These are phyloP conservation scores for Salminus brasiliensis DNA, from an alignment of 2,113 vertebrate species.

Conservation along the genomic window DNA sequence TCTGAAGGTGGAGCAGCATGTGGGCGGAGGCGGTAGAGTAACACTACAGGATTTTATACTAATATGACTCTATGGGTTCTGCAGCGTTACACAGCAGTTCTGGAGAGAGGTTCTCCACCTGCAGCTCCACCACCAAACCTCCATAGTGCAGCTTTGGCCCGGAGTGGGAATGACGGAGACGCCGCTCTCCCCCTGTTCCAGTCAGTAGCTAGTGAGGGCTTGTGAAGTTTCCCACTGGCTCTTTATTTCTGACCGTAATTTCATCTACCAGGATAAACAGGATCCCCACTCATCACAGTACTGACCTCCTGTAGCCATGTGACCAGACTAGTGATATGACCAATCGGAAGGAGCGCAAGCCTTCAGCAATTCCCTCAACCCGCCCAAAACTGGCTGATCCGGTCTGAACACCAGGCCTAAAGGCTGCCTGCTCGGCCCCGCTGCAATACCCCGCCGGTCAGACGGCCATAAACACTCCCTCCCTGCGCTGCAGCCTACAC, in stretches of 20 bases:
- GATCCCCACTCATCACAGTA: background rate
- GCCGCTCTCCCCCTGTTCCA: too few relatives aligned
- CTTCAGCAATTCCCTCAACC: background rate
- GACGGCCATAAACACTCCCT: background rate
- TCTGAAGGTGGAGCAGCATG: too few relatives aligned
- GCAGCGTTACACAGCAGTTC: too few relatives aligned
- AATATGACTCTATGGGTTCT: too few relatives aligned
- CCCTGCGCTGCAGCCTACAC: background rate
- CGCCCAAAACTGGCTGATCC: conserved; percentile 3
- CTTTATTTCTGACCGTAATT: background rate
- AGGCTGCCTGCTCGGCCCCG: background rate
- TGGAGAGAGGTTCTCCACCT: too few relatives aligned
- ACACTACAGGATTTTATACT: too few relatives aligned
- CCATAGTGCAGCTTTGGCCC: too few relatives aligned
- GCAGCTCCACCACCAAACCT: too few relatives aligned
- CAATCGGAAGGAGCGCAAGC: background rate
- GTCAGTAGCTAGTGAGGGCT: too few relatives aligned
- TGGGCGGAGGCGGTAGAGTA: too few relatives aligned
- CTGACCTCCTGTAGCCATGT: background rate
- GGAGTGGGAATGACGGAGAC: too few relatives aligned
- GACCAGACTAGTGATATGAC: too few relatives aligned
- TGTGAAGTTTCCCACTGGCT: background rate
- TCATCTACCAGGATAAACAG: background rate
- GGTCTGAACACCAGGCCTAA: background rate
- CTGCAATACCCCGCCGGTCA: background rate